Evolutionary conservation across 2,888 invertebrate species (phyloP), one percentile per base, ranked within the genome.

Genomic region (Pasiphila rectangulata): DNA sequence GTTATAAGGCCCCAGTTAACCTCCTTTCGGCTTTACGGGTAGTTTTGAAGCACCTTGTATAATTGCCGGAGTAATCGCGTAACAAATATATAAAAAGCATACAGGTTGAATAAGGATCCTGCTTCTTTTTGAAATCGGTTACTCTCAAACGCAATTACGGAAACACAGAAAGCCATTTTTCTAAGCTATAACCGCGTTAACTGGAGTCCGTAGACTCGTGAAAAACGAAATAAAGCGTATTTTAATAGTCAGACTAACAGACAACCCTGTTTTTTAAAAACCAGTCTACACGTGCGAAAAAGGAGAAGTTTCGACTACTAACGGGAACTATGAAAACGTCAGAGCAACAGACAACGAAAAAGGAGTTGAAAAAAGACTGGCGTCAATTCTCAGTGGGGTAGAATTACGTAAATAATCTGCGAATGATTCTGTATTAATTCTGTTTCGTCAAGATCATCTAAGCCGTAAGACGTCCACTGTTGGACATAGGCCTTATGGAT

Each of bases 241-340:
- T 54, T 56, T 67, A 65, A 68, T 63, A 54, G 62, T 53, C 65
- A 59, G 63, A 35, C 50, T 24, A 60, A 68, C 61, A 55, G 65
- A 65, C 66, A 59, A 52, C 59, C 35, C 47, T 20, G 47, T 41
- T 49, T 30, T 56, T 56, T 54, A 59, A 63, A 58, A 49, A 55
- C 51, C 52, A 44, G 54, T 58, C 49, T 55, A 58, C 56, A 49
- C 61, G 54, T 60, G 62, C 47, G 49, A 53, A 56, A 64, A 39
- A 47, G 36, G 13, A 43, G 59, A 57, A 61, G 56, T 56, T 56
- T 55, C 53, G 45, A 57, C 54, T 46, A 60, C 62, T 60, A 70
- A 63, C 57, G 50, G 4, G 57, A 71, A 72, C 73, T 73, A 71
- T 69, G 66, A 69, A 65, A 46, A 56, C 48, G 63, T 61, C 62